A percentile compares a stretch with the other conserved stretches of the same genome.
phyloP scores from a whole-genome alignment of 2,797 vertebrate genomes.

The Coranthus polyacanthus region DNA sequence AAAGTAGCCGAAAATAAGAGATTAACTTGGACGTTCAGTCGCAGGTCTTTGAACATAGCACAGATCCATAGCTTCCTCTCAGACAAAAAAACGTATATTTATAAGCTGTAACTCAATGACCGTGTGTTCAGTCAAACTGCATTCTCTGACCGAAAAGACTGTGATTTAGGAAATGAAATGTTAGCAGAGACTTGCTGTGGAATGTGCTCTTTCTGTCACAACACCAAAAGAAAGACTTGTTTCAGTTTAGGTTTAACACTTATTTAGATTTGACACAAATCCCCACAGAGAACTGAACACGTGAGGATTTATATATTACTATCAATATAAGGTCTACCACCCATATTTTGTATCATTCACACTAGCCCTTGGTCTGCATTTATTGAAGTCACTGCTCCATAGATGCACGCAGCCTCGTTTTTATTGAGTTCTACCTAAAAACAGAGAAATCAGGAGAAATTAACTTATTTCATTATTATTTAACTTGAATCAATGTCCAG shows the following conservation, averaged over 20 bases:
- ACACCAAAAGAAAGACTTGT: conserved; percentile 33
- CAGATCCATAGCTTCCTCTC: conserved; percentile 35
- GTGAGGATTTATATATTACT: neutral
- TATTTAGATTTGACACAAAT: conserved; percentile 17
- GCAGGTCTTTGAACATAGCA: conserved; percentile 32
- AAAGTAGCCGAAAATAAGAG: conserved; percentile 61
- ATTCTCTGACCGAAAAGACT: conserved; percentile 38
- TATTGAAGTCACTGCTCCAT: neutral
- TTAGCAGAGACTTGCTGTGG: conserved; percentile 57
- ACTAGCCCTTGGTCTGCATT: conserved; percentile 8
- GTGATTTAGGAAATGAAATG: conserved; percentile 75
- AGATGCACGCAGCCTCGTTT: neutral
- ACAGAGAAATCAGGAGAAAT: no score
- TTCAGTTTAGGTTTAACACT: conserved; percentile 15
- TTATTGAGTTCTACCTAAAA: no score
- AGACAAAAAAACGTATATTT: conserved; percentile 46
- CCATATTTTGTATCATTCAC: neutral
- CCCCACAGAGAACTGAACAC: neutral
- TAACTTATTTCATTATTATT: no score
- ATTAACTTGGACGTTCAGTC: conserved; percentile 34
- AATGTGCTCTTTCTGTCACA: conserved; percentile 42
- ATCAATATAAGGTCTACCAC: neutral
- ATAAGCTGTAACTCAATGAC: conserved; percentile 42
- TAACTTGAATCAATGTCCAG: no score
- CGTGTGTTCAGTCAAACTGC: conserved; percentile 40